These are phyloP conservation scores for Ctenopoma kingsleyae DNA, from an alignment of 2,797 vertebrate species.

Conservation along the genomic window DNA sequence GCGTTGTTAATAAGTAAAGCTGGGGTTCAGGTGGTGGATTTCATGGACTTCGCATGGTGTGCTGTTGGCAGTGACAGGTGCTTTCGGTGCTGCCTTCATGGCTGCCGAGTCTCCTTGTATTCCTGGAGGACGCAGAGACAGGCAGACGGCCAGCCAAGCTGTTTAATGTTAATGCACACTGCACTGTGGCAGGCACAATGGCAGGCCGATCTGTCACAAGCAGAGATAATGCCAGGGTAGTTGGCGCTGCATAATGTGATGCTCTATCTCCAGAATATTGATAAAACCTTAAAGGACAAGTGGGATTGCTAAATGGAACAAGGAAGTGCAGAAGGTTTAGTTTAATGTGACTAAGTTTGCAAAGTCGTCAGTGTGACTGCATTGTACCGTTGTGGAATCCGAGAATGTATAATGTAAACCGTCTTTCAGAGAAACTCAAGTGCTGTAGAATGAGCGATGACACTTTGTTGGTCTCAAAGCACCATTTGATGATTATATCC, in stretches of 20 bases:
- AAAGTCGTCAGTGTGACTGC: constrained; percentile 13
- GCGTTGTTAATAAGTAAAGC: constrained; percentile 44
- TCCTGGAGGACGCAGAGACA: constrained; percentile 69
- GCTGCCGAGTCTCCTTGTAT: constrained; percentile 74
- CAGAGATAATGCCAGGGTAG: constrained; percentile 80
- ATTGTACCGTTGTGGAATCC: constrained; percentile 10
- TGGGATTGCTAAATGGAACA: constrained; percentile 56
- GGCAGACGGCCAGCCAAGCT: constrained; percentile 77
- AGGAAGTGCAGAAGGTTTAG: constrained; percentile 26
- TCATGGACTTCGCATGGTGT: constrained; percentile 32
- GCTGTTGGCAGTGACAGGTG: constrained; percentile 67
- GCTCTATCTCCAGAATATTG: constrained; percentile 76
- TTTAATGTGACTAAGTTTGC: constrained; percentile 49
- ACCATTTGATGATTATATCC: neutral
- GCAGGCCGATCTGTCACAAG: constrained; percentile 81
- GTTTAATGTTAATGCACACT: constrained; percentile 81
- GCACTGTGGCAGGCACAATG: constrained; percentile 74
- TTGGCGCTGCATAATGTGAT: constrained; percentile 80
- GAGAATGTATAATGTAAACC: constrained; percentile 4
- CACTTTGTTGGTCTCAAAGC: constrained; percentile 18
- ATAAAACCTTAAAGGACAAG: constrained; percentile 75
- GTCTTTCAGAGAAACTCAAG: constrained; percentile 2
- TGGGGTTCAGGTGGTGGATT: constrained; percentile 47
- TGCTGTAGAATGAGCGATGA: constrained; percentile 28
- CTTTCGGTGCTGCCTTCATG: constrained; percentile 67